Evolutionary conservation across 2,888 invertebrate genomes (phyloP).

Genomic region (Acleris literana): DNA sequence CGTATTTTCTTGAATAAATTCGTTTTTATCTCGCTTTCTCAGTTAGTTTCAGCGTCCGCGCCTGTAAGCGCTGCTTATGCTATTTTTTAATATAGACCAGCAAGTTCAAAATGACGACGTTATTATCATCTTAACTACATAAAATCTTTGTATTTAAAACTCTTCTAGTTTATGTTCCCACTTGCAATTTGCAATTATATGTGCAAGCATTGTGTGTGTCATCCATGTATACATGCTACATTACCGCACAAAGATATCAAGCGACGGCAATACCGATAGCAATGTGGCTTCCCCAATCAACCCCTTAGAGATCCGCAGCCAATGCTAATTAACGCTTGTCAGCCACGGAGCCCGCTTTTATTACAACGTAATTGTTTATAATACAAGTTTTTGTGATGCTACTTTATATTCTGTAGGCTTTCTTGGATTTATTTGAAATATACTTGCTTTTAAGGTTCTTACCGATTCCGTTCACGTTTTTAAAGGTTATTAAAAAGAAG

Average conservation of each 20-base stretch:
- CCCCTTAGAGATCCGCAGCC: constrained; percentile 40
- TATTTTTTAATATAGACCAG: too few species aligned
- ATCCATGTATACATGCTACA: too few species aligned
- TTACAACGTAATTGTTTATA: constrained; percentile 75
- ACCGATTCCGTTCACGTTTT: too few species aligned
- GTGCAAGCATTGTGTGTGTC: too few species aligned
- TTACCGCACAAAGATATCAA: neutral
- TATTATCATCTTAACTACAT: too few species aligned
- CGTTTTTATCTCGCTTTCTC: too few species aligned
- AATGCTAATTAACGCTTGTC: constrained; percentile 69
- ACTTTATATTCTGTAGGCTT: constrained; percentile 44
- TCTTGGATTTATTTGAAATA: constrained; percentile 14
- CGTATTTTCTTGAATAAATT: neutral
- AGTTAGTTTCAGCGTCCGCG: too few species aligned
- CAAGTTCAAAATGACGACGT: too few species aligned
- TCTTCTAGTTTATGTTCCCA: too few species aligned
- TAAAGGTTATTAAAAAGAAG: too few species aligned
- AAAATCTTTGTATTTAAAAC: too few species aligned
- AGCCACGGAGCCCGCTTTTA: constrained; percentile 58
- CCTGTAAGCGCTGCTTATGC: too few species aligned
- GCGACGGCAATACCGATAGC: constrained; percentile 12
- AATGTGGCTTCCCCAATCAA: constrained; percentile 32
- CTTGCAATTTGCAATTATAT: neutral
- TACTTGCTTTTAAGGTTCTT: neutral
- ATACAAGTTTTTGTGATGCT: constrained; percentile 61